phyloP scores from a whole-genome alignment of 2,888 invertebrate species.

The Hoplodrina blanda region DNA sequence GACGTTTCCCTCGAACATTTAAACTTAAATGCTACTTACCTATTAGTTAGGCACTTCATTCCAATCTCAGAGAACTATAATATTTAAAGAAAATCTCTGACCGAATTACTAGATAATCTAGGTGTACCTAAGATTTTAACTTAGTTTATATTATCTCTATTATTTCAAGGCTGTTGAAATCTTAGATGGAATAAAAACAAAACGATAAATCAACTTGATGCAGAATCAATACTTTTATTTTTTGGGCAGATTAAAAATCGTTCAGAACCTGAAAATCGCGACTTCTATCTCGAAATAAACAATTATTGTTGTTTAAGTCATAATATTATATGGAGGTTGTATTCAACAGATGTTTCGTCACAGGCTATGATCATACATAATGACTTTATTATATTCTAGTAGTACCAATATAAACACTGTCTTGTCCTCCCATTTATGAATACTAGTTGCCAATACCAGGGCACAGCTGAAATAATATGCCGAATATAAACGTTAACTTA shows the following conservation, averaged over 20 bases:
- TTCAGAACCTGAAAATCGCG: neutral
- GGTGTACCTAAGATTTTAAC: no score
- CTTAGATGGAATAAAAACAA: neutral
- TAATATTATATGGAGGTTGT: neutral
- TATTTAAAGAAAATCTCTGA: neutral
- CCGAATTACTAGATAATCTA: neutral
- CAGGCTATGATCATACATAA: constrained; percentile 7
- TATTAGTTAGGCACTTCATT: neutral
- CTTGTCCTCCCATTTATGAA: neutral
- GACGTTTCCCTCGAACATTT: constrained; percentile 10
- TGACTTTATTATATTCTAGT: constrained; percentile 1
- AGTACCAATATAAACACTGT: constrained; percentile 16
- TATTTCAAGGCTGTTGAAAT: neutral
- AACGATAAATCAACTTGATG: neutral
- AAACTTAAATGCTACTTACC: neutral
- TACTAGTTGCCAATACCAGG: neutral
- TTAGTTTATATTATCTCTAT: no score
- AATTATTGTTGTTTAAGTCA: neutral
- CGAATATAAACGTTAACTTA: constrained; percentile 14
- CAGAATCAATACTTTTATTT: neutral
- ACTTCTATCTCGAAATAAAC: neutral
- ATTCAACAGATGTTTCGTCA: constrained; percentile 15
- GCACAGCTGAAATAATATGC: constrained; percentile 41
- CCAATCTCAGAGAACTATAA: neutral
- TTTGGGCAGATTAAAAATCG: neutral